Base-by-base conservation (phyloP, 2,797 vertebrate species). In the Brachymystax lenok region DNA sequence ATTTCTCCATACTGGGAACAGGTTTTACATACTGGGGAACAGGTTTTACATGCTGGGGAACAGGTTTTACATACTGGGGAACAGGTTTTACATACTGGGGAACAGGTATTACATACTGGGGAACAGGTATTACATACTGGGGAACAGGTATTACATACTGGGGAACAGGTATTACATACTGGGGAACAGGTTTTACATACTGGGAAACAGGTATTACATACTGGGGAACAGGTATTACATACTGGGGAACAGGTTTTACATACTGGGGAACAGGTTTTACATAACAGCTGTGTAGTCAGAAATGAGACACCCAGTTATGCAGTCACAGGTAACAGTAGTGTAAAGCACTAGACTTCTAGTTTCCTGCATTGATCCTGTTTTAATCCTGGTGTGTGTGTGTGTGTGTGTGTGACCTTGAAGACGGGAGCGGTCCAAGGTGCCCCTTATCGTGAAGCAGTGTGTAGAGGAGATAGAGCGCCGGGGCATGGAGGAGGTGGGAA, bases 401-500 rank as follows among this genome's bases (percentile, higher is more conserved):
- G 10, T 61, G 3, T 78, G 17, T 82, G 35, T 78, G 24, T 50
- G 61, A 46, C 21, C 3, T 69, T 40, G 0, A n/a, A 99, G 97
- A 87, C 93, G 97, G 16, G 97, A 98, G 82, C 92, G 97, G 63
- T 98, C 97, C 2, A 98, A 99, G 86, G 96, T 98, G 74, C 97
- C 97, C 1, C 97, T 98, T 87, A 97, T 98, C 0, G 97, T 97
- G 71, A 95, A 96, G 69, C 97, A 99, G 89, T 98, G 97, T 0
- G 95, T 99, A 86, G 97, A 98, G 86, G 97, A 98, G 94, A 96
- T 99, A 0, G 97, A 99, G 88, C 94, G 96, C 16, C 94, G 97
- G 0, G 97, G 97, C 24, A 94, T 97, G 96, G 97, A 98, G 71
- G 97, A 99, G 78, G 97, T 98, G 90, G 97, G 97, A 74, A 97